A percentile compares a stretch with the other conserved stretches of the same genome.
phyloP scores from a whole-genome alignment of 2,888 invertebrate species.

The Linnaemya vulpina region DNA sequence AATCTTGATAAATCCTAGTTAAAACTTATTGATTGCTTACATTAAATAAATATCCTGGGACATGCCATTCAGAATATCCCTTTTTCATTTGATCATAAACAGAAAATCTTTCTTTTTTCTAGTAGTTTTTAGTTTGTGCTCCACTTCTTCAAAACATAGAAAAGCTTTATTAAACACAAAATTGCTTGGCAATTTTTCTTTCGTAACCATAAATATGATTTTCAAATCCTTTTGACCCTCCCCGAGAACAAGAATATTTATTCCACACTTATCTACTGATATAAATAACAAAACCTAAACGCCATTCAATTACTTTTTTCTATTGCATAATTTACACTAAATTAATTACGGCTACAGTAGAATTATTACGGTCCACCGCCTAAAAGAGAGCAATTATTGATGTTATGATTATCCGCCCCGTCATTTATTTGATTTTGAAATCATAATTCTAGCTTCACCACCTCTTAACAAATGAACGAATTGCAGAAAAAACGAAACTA shows the following conservation, averaged over 20 bases:
- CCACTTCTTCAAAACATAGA: too few species aligned
- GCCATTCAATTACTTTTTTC: neutral
- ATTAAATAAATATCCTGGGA: neutral
- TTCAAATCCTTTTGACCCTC: neutral
- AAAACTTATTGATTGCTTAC: too few species aligned
- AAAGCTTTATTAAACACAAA: too few species aligned
- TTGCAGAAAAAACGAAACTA: slow-evolving; percentile 19
- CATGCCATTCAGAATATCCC: neutral
- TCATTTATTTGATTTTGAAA: slow-evolving; percentile 64
- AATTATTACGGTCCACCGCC: slow-evolving; percentile 65
- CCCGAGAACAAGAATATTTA: too few species aligned
- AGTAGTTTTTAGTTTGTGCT: too few species aligned
- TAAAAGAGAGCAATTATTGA: slow-evolving; percentile 64
- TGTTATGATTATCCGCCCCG: slow-evolving; percentile 42
- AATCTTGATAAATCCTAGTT: too few species aligned
- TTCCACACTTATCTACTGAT: neutral
- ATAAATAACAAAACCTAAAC: neutral
- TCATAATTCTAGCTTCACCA: slow-evolving; percentile 57
- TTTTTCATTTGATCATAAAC: neutral
- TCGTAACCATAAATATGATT: neutral
- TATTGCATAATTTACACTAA: slow-evolving; percentile 55
- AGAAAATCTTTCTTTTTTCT: too few species aligned
- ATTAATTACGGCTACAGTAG: slow-evolving; percentile 47
- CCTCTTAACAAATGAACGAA: slow-evolving; percentile 24
- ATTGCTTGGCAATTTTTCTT: neutral